Evolutionary conservation across 2,888 invertebrate genomes (phyloP), one percentile per base, ranked within the genome.

Genomic region (Brenthis hecate): DNA sequence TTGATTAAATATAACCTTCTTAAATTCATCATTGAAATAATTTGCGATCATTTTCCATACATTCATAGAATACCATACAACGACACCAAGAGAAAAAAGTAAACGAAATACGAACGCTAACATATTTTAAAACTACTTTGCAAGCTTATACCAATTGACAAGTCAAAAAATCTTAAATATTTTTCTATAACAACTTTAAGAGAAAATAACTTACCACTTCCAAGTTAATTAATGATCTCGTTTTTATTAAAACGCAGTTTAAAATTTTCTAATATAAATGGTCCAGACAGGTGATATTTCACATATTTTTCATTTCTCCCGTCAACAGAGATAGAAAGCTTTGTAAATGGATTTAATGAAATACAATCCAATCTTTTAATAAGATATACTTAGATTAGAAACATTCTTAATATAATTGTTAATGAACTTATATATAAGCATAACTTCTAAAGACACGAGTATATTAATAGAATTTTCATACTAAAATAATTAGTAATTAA

Each of bases 1-100:
- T 36, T 93, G 91, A 72, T 94, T 93, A 11, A 89, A 79, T 64
- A 96, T 78, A 78, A 95, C 92, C 74, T 90, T 94, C 72, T 94
- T 93, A 80, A 97, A 96, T 85, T 96, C 95, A 54, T 93, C 94
- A 73, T 94, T 94, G 81, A 97, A 97, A 84, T 96, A 96, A 73
- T 94, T 94, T 74, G 96, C 95, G 77, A 97, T 96, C 88, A 96
- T 91, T 75, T 93, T 94, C 94, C 96, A 95, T 65, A 97, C 93
- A 74, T 94, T 94, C 47, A 94, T 79, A 65, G 95, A 95, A 84
- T 97, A 97, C 95, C 96, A 96, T 67, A 94, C 87, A 76, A 97
- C 91, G n/a, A 96, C 90, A 51, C 94, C 92, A 6, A 96, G 75
- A 1, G 96, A 94, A 75, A 96, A 92, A 69, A 95, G 82, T 14